Percentiles rank a stretch among this genome's conserved stretches.
Conservation (phyloP, 2,797 vertebrate genomes). For the Orestias chungarensis region DNA sequence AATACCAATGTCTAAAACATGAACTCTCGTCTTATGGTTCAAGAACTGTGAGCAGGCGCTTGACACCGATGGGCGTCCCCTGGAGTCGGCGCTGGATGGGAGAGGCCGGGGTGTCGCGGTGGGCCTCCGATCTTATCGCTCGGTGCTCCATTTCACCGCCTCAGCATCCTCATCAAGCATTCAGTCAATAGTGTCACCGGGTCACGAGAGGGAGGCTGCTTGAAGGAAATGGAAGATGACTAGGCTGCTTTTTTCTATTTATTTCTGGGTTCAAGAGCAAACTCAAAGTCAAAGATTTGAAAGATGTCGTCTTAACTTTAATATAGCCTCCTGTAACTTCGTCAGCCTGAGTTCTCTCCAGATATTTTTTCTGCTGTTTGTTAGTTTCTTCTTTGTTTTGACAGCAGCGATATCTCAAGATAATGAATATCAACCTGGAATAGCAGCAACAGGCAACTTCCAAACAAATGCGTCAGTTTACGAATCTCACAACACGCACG, state of each 20-base stretch:
- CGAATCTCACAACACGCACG: background rate
- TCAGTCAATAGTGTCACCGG: conserved; percentile 82
- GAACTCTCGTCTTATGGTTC: too few species aligned
- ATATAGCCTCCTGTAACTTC: too few species aligned
- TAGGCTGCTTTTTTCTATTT: conserved; percentile 19
- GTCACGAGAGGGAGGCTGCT: conserved; percentile 46
- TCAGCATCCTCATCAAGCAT: conserved; percentile 88
- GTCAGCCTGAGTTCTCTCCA: background rate
- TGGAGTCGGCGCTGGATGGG: conserved; percentile 44
- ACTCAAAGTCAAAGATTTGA: conserved; percentile 46
- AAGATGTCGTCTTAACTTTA: too few species aligned
- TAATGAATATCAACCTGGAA: conserved; percentile 38
- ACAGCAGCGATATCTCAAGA: conserved; percentile 44
- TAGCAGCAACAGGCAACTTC: conserved; percentile 34
- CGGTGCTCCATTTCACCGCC: conserved; percentile 87
- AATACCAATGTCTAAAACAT: background rate
- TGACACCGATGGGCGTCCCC: conserved; percentile 5
- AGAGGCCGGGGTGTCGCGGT: conserved; percentile 57
- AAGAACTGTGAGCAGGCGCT: too few species aligned
- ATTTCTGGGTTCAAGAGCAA: conserved; percentile 46
- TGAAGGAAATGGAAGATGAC: conserved; percentile 49
- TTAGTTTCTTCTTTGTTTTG: conserved; percentile 23
- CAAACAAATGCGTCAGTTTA: conserved; percentile 42
- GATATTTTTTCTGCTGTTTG: conserved; percentile 14
- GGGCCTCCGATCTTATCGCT: conserved; percentile 85